Evolutionary conservation across 2,797 vertebrate species (phyloP).

Genomic region (Paguma larvata): DNA sequence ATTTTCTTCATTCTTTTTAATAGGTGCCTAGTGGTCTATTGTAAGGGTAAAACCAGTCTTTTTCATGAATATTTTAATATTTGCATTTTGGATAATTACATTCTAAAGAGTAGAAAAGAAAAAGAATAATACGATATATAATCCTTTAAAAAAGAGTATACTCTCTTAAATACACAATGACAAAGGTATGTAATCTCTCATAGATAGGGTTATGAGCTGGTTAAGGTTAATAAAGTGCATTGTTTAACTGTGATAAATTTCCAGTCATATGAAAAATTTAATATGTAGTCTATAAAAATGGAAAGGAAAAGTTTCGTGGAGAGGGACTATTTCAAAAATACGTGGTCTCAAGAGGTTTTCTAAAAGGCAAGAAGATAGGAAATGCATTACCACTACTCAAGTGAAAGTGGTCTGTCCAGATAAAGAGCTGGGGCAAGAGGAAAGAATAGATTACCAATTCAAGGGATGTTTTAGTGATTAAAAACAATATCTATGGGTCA

Average conservation of each 20-base stretch:
- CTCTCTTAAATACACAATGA: not conserved
- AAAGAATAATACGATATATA: not conserved
- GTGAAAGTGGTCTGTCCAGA: not conserved
- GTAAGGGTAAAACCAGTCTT: not conserved
- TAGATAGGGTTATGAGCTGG: not conserved
- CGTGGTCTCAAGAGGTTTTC: not conserved
- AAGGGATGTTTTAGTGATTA: not conserved
- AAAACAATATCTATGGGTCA: not conserved
- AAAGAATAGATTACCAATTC: not conserved
- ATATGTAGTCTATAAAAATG: not conserved
- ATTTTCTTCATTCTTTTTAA: conserved; percentile 54
- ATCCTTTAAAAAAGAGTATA: not conserved
- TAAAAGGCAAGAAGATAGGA: conserved; percentile 5
- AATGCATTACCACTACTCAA: not conserved
- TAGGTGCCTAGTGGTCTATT: not conserved
- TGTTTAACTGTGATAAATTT: conserved; percentile 4
- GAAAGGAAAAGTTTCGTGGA: not conserved
- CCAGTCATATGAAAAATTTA: not conserved
- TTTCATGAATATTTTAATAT: conserved; percentile 46
- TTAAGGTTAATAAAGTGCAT: conserved; percentile 8
- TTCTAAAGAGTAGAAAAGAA: conserved; percentile 40
- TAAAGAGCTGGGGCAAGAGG: not conserved
- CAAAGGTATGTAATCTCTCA: not conserved
- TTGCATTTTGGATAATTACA: conserved; percentile 33
- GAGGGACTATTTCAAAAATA: not conserved